Evolutionary conservation across 2,113 vertebrate species (phyloP).

Genomic region (Camarhynchus parvulus): DNA sequence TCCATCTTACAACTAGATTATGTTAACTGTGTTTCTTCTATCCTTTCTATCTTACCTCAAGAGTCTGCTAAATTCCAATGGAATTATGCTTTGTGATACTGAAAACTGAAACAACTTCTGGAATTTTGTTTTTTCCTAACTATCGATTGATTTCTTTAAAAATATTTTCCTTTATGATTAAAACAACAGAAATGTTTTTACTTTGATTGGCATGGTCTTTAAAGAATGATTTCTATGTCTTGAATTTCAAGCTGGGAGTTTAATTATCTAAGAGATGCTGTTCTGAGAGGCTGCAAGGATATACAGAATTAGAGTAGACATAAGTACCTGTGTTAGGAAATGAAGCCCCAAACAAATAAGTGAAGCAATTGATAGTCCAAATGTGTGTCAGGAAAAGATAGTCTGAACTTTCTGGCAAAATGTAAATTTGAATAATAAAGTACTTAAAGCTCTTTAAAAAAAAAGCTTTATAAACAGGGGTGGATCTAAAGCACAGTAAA

Average conservation of each 20-base stretch:
- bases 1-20: not conserved
- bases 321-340: not conserved
- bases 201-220: not conserved
- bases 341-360: not conserved
- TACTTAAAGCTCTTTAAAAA: not conserved
- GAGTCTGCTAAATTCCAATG: not conserved
- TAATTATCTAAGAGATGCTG: not conserved
- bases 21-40: not conserved
- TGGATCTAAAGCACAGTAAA: not conserved
- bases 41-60: not conserved
- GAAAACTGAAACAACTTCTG: not conserved
- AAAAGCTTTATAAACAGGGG: not conserved
- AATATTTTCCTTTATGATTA: not conserved
- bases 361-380: not conserved
- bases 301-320: not conserved
- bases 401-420: not conserved
- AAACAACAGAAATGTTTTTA: not conserved
- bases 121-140: not conserved
- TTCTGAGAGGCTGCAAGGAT: not conserved
- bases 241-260: not conserved
- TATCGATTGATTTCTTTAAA: not conserved
- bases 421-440: not conserved
- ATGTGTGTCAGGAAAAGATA: not conserved
- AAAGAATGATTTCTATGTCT: not conserved
- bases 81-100: not conserved